phyloP scores from a whole-genome alignment of 1,140 invertebrate genomes.

The Agrypnia vestita region DNA sequence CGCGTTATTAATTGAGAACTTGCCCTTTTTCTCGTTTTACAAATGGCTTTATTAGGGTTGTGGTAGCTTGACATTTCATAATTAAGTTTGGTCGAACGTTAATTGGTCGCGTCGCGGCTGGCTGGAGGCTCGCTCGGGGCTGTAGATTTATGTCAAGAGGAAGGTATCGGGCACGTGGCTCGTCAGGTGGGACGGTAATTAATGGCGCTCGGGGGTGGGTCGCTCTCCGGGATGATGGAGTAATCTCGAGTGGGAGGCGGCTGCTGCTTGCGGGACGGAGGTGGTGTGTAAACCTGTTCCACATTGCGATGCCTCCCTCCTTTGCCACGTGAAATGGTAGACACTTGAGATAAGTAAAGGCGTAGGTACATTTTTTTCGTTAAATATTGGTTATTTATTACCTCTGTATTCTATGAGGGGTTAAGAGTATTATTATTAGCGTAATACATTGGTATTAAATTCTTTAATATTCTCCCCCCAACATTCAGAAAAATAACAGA shows the following conservation, averaged over 20 bases:
- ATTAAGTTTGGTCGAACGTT: conserved; percentile 55
- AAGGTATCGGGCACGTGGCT: conserved; percentile 46
- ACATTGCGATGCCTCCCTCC: no score
- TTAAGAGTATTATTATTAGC: no score
- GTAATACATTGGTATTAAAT: no score
- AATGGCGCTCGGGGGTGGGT: conserved; percentile 15
- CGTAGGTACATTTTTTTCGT: no score
- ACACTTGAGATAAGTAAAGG: no score
- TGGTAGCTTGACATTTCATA: conserved; percentile 54
- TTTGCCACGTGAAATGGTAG: no score
- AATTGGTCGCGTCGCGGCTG: conserved; percentile 41
- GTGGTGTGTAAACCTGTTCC: no score
- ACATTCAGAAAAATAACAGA: no score
- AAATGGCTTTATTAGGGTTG: conserved; percentile 58
- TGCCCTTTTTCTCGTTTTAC: conserved; percentile 49
- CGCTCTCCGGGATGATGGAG: neutral
- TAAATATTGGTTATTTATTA: no score
- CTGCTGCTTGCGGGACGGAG: neutral
- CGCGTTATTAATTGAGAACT: conserved; percentile 54
- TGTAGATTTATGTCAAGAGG: conserved; percentile 43
- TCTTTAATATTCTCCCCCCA: no score
- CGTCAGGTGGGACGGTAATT: conserved; percentile 48
- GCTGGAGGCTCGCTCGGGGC: neutral
- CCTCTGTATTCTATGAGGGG: no score
- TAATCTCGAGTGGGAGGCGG: conserved; percentile 33